Evolutionary conservation across 2,888 invertebrate genomes (phyloP).

Genomic region (Odontocolon sp.): DNA sequence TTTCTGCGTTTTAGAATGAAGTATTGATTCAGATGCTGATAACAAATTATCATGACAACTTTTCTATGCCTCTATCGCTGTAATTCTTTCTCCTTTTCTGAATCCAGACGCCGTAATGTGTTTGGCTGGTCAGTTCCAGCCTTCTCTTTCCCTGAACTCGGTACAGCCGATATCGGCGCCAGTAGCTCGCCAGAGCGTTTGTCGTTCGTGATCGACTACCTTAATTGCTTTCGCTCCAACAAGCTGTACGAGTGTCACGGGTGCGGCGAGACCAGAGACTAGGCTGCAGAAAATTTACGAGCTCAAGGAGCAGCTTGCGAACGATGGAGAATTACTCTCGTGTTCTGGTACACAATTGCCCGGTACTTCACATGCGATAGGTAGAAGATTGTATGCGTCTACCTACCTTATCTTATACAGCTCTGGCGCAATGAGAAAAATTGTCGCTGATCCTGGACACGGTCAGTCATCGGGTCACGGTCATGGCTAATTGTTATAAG

Average conservation of each 20-base stretch:
- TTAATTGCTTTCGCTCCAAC: slow-evolving; percentile 56
- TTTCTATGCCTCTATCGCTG: neutral
- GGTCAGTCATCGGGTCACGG: too few species aligned
- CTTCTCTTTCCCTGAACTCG: neutral
- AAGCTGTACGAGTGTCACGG: slow-evolving; percentile 40
- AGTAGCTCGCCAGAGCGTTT: slow-evolving; percentile 13
- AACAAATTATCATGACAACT: neutral
- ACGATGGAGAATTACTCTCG: slow-evolving; percentile 32
- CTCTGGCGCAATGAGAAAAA: too few species aligned
- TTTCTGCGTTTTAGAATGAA: too few species aligned
- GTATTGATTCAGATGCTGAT: too few species aligned
- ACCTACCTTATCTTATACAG: neutral
- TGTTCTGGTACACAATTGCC: neutral
- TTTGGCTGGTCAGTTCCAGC: neutral
- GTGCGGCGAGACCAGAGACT: neutral
- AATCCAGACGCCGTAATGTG: neutral
- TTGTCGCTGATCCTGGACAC: too few species aligned
- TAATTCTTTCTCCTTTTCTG: neutral
- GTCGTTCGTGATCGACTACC: slow-evolving; percentile 52
- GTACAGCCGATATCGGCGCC: slow-evolving; percentile 13
- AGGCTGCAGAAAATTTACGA: slow-evolving; percentile 50
- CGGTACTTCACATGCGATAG: neutral
- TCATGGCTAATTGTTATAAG: too few species aligned
- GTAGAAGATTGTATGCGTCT: neutral
- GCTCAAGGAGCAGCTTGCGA: slow-evolving; percentile 20